These are phyloP conservation scores for Ornithoptera alexandrae DNA, from an alignment of 2,888 invertebrate species.

Conservation along the genomic window DNA sequence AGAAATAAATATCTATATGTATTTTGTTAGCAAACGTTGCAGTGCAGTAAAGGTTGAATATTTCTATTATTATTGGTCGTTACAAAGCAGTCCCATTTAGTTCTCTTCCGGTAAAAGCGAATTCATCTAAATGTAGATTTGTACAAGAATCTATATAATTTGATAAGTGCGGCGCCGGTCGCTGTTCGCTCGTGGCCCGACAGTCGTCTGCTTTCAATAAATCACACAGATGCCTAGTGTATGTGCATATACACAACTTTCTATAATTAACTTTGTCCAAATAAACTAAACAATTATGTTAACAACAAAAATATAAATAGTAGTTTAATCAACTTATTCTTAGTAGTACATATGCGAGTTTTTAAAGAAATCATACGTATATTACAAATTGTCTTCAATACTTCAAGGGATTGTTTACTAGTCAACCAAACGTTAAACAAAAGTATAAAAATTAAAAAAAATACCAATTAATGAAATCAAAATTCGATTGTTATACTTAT, in stretches of 20 bases:
- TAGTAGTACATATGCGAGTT: neutral
- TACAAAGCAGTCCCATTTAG: neutral
- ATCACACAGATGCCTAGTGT: conserved; percentile 30
- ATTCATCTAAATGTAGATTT: conserved; percentile 18
- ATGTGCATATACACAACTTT: too few relatives aligned
- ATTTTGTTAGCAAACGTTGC: neutral
- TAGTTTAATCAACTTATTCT: too few relatives aligned
- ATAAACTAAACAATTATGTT: neutral
- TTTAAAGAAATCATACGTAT: neutral
- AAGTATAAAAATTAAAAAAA: too few relatives aligned
- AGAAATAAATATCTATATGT: neutral
- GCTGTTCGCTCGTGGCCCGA: conserved; percentile 7
- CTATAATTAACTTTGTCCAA: neutral
- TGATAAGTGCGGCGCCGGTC: conserved; percentile 24
- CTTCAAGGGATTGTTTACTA: too few relatives aligned
- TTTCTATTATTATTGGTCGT: conserved; percentile 5
- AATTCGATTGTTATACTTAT: too few relatives aligned
- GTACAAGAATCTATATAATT: conserved; percentile 12
- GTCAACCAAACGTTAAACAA: too few relatives aligned
- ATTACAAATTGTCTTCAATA: too few relatives aligned
- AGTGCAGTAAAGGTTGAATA: neutral
- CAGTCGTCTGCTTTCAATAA: conserved; percentile 9
- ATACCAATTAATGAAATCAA: too few relatives aligned
- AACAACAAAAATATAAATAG: neutral
- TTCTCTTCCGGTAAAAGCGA: neutral